These are phyloP conservation scores for Macrochelys suwanniensis DNA, from an alignment of 2,797 vertebrate species.

Conservation along the genomic window DNA sequence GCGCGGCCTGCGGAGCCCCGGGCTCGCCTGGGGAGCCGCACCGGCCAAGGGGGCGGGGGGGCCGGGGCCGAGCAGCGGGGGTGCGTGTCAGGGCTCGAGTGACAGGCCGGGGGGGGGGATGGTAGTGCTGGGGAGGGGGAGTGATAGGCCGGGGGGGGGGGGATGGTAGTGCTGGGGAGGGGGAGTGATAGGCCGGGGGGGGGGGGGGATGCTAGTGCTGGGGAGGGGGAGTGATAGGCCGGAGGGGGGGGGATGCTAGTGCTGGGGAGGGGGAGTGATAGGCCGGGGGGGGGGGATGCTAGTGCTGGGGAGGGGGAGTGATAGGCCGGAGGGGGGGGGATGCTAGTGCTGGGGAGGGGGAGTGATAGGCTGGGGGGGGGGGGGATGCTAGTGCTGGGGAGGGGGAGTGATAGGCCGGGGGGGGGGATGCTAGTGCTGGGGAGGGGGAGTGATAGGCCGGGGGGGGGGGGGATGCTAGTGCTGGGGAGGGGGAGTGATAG, in stretches of 20 bases:
- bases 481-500: neutral
- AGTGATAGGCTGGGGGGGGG: slow-evolving; percentile 30
- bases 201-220: too few relatives aligned
- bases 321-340: neutral
- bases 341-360: neutral
- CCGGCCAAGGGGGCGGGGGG: neutral
- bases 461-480: neutral
- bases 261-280: neutral
- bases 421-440: too few relatives aligned
- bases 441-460: neutral
- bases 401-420: neutral
- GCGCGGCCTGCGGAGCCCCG: slow-evolving; percentile 15
- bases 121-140: too few relatives aligned
- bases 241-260: neutral
- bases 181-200: too few relatives aligned
- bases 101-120: neutral
- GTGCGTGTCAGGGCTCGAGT: too few relatives aligned
- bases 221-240: neutral
- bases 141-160: neutral
- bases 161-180: neutral
- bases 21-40: neutral
- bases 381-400: neutral
- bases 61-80: neutral
- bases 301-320: neutral
- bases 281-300: neutral